These are phyloP conservation scores for Ypsolopha scabrella DNA, from an alignment of 2,888 invertebrate species.

Conservation along the genomic window DNA sequence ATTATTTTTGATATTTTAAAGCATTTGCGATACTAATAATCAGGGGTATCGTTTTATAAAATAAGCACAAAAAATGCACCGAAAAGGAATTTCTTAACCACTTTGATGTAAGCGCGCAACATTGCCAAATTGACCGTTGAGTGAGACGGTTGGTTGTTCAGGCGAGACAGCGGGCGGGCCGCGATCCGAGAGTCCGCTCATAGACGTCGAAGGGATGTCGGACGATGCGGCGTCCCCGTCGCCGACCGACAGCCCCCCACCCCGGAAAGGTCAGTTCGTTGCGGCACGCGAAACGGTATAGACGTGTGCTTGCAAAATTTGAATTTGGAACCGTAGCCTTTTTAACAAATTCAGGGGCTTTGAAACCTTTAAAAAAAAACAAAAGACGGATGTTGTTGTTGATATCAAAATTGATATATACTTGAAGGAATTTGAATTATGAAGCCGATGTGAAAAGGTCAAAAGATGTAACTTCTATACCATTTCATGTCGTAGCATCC, in stretches of 20 bases:
- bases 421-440: no score
- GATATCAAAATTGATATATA: no score
- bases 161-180: constrained; percentile 75
- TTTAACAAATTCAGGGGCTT: no score
- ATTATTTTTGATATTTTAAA: no score
- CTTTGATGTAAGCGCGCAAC: neutral
- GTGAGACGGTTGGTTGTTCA: constrained; percentile 30
- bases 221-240: constrained; percentile 67
- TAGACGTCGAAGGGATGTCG: constrained; percentile 76
- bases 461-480: constrained; percentile 34
- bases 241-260: constrained; percentile 27
- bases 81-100: neutral
- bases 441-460: no score
- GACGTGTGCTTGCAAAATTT: constrained; percentile 15
- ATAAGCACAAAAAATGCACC: neutral
- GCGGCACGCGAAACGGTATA: constrained; percentile 48
- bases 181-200: constrained; percentile 73
- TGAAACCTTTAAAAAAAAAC: no score
- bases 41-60: constrained; percentile 12
- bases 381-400: no score
- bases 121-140: neutral
- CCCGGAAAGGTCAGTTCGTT: constrained; percentile 72
- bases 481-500: constrained; percentile 56
- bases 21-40: neutral
- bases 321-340: no score